Conservation (phyloP, 64 coral and sea anemone species). For the Montipora sp. region DNA sequence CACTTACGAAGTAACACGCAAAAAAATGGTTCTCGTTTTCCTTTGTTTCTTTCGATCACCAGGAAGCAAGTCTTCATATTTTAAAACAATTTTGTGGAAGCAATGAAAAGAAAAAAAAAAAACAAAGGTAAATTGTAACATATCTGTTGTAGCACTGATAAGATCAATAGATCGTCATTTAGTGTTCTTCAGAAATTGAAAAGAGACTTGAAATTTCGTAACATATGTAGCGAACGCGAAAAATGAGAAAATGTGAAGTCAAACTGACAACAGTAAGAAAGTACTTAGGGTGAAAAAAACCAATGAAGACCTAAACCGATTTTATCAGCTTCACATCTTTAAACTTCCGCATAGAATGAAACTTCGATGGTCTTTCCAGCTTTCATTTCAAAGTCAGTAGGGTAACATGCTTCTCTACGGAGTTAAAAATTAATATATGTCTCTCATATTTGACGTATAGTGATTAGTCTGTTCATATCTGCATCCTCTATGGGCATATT, state of each 20-base stretch:
- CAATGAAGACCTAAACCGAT: no score
- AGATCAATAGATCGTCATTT: background rate
- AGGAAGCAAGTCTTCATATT: slow-evolving; percentile 27
- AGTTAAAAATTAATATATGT: no score
- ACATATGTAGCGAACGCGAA: background rate
- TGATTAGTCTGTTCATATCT: no score
- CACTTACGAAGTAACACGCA: slow-evolving; percentile 20
- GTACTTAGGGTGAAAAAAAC: no score
- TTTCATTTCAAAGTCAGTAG: no score
- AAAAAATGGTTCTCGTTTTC: background rate
- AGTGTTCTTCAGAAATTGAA: background rate
- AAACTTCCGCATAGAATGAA: no score
- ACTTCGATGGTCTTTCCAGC: no score
- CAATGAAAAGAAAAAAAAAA: background rate
- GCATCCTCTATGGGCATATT: no score
- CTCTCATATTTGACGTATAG: no score
- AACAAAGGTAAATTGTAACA: background rate
- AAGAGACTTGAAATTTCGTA: background rate
- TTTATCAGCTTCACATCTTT: no score
- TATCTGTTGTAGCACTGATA: background rate
- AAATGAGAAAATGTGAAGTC: background rate
- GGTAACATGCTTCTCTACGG: no score
- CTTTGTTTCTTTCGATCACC: background rate
- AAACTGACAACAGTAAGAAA: background rate
- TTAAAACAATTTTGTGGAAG: background rate